Conservation (phyloP, 2,888 invertebrate genomes). For the Andrena camellia region DNA sequence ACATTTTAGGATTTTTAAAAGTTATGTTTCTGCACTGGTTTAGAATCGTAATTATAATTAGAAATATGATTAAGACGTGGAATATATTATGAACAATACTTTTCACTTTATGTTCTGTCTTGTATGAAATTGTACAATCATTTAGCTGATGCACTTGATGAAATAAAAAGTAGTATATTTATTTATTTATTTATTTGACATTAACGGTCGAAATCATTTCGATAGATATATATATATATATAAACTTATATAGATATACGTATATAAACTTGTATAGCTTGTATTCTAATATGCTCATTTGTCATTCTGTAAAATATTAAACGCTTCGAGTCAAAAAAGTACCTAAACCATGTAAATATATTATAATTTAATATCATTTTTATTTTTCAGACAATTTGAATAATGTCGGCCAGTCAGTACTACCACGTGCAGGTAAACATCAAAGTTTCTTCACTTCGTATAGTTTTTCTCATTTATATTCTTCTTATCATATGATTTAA, state of each 20-base stretch:
- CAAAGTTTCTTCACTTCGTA: constrained; percentile 11
- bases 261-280: too few species aligned
- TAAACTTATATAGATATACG: too few species aligned
- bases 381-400: constrained; percentile 56
- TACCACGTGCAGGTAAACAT: constrained; percentile 79
- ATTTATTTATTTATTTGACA: too few species aligned
- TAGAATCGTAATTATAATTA: background rate
- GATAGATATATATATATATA: too few species aligned
- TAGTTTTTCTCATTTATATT: background rate
- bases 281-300: too few species aligned
- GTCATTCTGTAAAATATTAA: background rate
- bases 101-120: background rate
- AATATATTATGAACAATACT: background rate
- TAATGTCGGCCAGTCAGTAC: constrained; percentile 78
- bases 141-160: too few species aligned
- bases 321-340: background rate
- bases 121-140: background rate
- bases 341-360: background rate
- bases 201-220: too few species aligned
- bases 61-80: background rate
- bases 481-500: background rate
- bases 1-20: too few species aligned
- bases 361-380: constrained; percentile 24
- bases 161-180: too few species aligned
- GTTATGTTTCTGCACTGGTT: too few species aligned